Conservation (phyloP, 2,113 vertebrate genomes). For the Alexandromys fortis region DNA sequence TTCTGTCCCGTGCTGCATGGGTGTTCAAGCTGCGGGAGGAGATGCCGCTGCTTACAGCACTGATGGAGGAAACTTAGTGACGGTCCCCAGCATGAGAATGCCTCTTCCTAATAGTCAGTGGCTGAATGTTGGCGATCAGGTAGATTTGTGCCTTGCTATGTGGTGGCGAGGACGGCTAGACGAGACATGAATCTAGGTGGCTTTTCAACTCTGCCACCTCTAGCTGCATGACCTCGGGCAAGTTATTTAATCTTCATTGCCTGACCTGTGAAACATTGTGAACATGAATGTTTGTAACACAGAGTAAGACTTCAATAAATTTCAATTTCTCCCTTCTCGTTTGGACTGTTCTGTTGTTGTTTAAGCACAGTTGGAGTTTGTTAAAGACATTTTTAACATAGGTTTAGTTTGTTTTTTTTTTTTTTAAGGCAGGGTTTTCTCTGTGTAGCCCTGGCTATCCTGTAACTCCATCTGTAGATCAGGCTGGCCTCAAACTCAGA, state of each 20-base stretch:
- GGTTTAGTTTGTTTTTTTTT: background rate
- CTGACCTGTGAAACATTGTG: conserved; percentile 56
- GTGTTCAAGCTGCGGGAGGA: background rate
- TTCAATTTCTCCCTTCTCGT: conserved; percentile 35
- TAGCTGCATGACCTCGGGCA: conserved; percentile 75
- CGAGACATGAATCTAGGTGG: background rate
- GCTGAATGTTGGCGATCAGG: background rate
- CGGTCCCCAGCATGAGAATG: background rate
- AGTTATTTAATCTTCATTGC: conserved; percentile 71
- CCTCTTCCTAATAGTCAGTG: background rate
- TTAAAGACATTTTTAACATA: background rate
- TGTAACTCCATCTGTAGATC: background rate
- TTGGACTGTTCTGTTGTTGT: background rate
- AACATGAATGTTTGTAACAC: conserved; percentile 69
- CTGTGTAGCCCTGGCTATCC: background rate
- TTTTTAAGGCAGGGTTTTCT: background rate
- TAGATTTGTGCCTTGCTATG: background rate
- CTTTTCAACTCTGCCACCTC: conserved; percentile 55
- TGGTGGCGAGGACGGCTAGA: conserved; percentile 8
- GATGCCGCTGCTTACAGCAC: background rate
- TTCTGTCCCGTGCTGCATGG: conserved; percentile 49
- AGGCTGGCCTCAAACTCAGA: background rate
- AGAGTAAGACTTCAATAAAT: conserved; percentile 75
- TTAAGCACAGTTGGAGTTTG: background rate
- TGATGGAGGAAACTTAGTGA: background rate